Conservation (phyloP, 1,140 invertebrate species). For the Saccostrea glomerata region DNA sequence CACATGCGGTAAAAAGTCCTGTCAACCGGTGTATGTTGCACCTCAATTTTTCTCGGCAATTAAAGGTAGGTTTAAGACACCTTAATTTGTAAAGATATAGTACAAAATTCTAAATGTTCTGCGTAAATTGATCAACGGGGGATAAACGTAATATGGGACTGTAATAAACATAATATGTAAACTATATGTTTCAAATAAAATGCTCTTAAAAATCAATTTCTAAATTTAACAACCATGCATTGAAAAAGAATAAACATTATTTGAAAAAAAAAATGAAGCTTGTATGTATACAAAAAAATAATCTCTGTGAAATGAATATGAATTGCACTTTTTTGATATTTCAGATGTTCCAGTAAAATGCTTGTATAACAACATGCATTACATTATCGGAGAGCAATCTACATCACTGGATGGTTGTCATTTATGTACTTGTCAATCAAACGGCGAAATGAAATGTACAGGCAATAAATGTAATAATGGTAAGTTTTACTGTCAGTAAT, state of each 20-base stretch:
- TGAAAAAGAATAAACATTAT: too few species aligned
- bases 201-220: too few species aligned
- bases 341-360: neutral
- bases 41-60: neutral
- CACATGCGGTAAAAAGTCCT: constrained; percentile 33
- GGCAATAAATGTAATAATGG: neutral
- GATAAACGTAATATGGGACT: too few species aligned
- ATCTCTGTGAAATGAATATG: neutral
- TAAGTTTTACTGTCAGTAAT: neutral
- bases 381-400: neutral
- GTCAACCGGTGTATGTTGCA: neutral
- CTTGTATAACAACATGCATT: neutral
- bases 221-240: too few species aligned
- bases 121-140: too few species aligned
- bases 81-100: too few species aligned
- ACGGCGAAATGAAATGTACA: neutral
- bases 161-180: too few species aligned
- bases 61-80: neutral
- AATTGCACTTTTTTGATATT: neutral
- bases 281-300: neutral
- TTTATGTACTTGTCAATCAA: neutral
- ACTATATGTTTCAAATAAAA: too few species aligned
- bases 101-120: too few species aligned
- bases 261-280: neutral
- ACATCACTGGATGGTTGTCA: neutral